These are phyloP conservation scores for Eremobia ochroleuca DNA, from an alignment of 2,888 invertebrate genomes.

Conservation along the genomic window DNA sequence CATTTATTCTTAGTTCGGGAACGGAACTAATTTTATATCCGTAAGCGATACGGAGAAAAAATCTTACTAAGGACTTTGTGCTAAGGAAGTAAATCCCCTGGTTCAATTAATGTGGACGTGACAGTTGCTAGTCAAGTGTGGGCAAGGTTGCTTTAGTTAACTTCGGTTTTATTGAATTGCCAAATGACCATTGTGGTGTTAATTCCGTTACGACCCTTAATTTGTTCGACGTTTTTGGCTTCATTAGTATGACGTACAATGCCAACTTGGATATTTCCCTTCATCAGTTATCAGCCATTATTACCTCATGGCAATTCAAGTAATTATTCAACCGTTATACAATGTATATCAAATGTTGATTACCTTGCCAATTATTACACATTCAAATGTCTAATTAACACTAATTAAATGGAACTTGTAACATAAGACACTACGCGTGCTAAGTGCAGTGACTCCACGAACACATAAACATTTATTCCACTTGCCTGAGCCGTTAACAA, in stretches of 20 bases:
- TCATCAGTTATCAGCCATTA: background rate
- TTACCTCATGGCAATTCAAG: background rate
- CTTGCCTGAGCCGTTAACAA: background rate
- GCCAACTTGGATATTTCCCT: conserved; percentile 11
- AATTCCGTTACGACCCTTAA: background rate
- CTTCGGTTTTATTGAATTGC: background rate
- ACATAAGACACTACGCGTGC: conserved; percentile 4
- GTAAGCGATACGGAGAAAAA: too few species aligned
- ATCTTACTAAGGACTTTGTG: too few species aligned
- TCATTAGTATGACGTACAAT: background rate
- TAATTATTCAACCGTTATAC: conserved; percentile 15
- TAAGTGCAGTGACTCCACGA: conserved; percentile 22
- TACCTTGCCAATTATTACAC: conserved; percentile 22
- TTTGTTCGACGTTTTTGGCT: background rate
- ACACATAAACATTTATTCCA: conserved; percentile 5
- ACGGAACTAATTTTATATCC: too few species aligned
- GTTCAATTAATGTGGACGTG: too few species aligned
- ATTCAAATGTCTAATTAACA: conserved; percentile 5
- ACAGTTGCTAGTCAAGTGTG: background rate
- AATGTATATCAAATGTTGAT: conserved; percentile 15
- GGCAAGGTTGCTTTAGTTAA: background rate
- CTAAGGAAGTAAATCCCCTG: too few species aligned
- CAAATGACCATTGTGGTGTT: background rate
- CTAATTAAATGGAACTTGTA: background rate
- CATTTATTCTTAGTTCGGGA: too few species aligned